These are phyloP conservation scores for Catagonus wagneri DNA, from an alignment of 2,113 vertebrate genomes.

Conservation along the genomic window DNA sequence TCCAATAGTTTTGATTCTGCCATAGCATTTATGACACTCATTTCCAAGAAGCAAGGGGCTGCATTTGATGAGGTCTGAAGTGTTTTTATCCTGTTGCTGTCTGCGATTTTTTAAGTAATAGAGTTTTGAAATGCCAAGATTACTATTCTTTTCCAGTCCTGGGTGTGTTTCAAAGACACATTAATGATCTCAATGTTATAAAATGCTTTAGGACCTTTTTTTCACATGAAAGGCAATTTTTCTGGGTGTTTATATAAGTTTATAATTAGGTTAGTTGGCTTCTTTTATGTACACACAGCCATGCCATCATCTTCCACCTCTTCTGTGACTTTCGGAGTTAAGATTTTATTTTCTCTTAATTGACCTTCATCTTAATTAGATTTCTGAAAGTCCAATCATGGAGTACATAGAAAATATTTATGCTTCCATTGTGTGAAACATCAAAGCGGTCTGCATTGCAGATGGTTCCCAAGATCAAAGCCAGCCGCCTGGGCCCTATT, in stretches of 20 bases:
- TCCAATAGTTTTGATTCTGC: background rate
- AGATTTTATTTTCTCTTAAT: conserved; percentile 82
- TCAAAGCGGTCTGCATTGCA: conserved; percentile 78
- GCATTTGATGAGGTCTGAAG: conserved; percentile 48
- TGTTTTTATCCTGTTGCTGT: conserved; percentile 59
- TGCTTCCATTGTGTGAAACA: conserved; percentile 80
- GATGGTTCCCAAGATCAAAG: conserved; percentile 83
- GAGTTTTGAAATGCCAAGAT: conserved; percentile 74
- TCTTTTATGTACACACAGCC: conserved; percentile 76
- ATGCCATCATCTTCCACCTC: conserved; percentile 62
- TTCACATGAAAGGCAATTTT: conserved; percentile 81
- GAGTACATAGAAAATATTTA: conserved; percentile 82
- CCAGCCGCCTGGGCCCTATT: conserved; percentile 64
- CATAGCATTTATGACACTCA: background rate
- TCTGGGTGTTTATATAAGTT: conserved; percentile 78
- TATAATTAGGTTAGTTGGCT: conserved; percentile 76
- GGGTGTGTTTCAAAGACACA: conserved; percentile 79
- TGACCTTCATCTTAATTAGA: conserved; percentile 82
- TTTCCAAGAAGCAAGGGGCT: conserved; percentile 53
- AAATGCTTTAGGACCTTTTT: conserved; percentile 81
- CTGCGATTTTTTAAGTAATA: conserved; percentile 60
- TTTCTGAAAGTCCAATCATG: conserved; percentile 73
- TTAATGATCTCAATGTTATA: conserved; percentile 78
- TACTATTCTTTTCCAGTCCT: conserved; percentile 75
- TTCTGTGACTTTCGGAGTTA: conserved; percentile 73